Conservation (phyloP, 2,888 invertebrate genomes). For the Biston stratarius region DNA sequence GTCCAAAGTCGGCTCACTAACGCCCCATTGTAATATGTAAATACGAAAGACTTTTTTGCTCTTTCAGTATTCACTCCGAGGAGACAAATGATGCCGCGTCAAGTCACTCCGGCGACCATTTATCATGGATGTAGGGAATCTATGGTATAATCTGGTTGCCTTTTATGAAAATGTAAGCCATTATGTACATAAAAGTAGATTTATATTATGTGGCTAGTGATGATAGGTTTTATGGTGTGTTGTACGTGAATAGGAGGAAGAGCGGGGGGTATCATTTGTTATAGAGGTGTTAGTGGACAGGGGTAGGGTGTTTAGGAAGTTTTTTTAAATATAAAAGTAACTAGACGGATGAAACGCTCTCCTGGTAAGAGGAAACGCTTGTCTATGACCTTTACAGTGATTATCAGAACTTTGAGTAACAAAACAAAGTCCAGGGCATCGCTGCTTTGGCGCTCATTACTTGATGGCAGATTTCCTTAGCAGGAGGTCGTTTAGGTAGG, state of each 20-base stretch:
- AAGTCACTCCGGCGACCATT: conserved; percentile 62
- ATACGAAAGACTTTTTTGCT: conserved; percentile 64
- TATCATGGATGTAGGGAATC: conserved; percentile 65
- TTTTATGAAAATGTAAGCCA: conserved; percentile 36
- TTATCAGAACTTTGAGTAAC: too few relatives aligned
- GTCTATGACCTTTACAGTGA: too few relatives aligned
- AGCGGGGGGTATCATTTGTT: background rate
- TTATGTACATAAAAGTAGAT: conserved; percentile 21
- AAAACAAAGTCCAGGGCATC: too few relatives aligned
- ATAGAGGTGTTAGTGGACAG: background rate
- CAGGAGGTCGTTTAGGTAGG: too few relatives aligned
- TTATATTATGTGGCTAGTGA: conserved; percentile 8
- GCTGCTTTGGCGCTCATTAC: too few relatives aligned
- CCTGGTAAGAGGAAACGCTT: too few relatives aligned
- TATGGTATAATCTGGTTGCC: conserved; percentile 48
- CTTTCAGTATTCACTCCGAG: conserved; percentile 49
- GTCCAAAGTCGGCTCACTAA: conserved; percentile 19
- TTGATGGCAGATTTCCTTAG: too few relatives aligned
- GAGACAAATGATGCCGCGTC: conserved; percentile 70
- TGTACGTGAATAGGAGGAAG: background rate
- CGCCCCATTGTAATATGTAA: conserved; percentile 63
- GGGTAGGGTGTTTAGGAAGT: background rate
- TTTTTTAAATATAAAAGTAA: too few relatives aligned
- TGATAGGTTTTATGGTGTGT: conserved; percentile 1
- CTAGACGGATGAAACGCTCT: too few relatives aligned